Evolutionary conservation across 2,797 vertebrate species (phyloP).

Genomic region (Novumbra hubbsi): DNA sequence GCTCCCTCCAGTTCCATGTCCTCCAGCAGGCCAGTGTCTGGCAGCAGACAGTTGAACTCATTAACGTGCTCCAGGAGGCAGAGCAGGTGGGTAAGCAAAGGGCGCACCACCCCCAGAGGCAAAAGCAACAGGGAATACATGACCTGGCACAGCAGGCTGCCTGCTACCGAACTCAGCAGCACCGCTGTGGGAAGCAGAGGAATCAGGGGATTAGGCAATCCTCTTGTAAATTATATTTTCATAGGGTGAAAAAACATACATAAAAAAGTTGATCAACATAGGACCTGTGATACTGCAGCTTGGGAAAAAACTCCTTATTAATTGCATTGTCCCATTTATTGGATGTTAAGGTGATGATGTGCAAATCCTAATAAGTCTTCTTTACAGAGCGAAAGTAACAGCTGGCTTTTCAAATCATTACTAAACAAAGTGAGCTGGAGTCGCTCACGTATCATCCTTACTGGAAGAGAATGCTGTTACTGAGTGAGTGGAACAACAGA

Average conservation of each 20-base stretch:
- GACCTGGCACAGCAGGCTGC: conserved; percentile 79
- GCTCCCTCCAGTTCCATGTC: conserved; percentile 65
- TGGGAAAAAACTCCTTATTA: too few species aligned
- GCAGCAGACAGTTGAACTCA: conserved; percentile 74
- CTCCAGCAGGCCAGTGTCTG: conserved; percentile 70
- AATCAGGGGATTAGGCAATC: not conserved
- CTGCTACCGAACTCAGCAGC: conserved; percentile 77
- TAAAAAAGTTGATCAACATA: too few species aligned
- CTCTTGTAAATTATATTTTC: too few species aligned
- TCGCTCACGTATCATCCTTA: not conserved
- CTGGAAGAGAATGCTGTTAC: not conserved
- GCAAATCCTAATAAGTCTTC: too few species aligned
- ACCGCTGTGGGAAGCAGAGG: conserved; percentile 60
- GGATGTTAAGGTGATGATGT: too few species aligned
- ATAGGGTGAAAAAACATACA: too few species aligned
- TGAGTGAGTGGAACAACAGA: not conserved
- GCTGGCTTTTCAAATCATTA: not conserved
- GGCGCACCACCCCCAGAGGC: conserved; percentile 71
- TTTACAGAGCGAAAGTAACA: too few species aligned
- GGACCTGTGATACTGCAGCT: too few species aligned
- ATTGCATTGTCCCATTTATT: too few species aligned
- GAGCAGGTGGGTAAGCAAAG: conserved; percentile 75
- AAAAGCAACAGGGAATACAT: conserved; percentile 79
- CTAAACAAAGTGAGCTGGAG: not conserved
- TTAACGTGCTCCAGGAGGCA: conserved; percentile 76